These are phyloP conservation scores for Turritopsis dohrnii DNA, from an alignment of 30 jellyfish, hydroid and myxozoan species.

Conservation along the genomic window DNA sequence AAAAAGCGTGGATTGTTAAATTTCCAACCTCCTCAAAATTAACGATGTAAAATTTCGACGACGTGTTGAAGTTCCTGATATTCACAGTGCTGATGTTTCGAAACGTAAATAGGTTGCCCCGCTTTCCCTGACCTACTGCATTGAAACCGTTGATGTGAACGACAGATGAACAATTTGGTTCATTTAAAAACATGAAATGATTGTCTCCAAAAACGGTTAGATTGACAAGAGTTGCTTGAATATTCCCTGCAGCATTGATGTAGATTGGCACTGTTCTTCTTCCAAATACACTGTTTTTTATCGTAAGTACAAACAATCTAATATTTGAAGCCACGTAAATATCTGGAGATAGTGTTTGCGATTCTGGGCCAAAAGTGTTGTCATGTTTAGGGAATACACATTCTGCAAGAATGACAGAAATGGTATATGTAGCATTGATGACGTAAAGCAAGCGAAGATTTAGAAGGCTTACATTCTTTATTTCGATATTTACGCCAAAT, in stretches of 20 bases:
- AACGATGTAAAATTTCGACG: not conserved
- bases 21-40: not conserved
- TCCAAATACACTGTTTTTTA: not conserved
- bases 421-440: not conserved
- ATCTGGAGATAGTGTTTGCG: not conserved
- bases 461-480: not conserved
- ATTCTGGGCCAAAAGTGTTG: not conserved
- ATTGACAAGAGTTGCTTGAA: not conserved
- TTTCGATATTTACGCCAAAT: not conserved
- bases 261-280: not conserved
- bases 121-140: not conserved
- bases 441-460: not conserved
- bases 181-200: not conserved
- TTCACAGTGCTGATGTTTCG: not conserved
- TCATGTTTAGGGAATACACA: not conserved
- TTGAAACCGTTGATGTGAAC: not conserved
- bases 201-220: not conserved
- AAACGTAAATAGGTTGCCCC: not conserved
- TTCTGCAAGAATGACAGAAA: not conserved
- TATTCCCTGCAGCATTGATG: not conserved
- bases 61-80: not conserved
- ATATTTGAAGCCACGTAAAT: not conserved
- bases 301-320: not conserved
- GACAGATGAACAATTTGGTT: not conserved
- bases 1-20: not conserved